Evolutionary conservation across 2,797 vertebrate genomes (phyloP), one percentile per base, ranked within the genome.

Genomic region (Danio jaintianensis): DNA sequence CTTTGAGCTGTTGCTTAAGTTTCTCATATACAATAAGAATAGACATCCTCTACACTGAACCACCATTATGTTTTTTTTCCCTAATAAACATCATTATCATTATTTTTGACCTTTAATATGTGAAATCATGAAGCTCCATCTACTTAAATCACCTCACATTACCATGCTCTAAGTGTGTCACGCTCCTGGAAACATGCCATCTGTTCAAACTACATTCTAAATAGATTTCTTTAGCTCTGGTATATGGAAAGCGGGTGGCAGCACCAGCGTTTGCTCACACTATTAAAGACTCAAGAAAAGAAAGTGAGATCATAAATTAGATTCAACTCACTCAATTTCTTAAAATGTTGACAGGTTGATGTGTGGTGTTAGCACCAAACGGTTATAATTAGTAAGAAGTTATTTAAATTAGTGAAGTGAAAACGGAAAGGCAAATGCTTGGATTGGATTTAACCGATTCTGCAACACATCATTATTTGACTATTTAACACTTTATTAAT

Each of bases 121-220:
- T 45, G 18, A 22, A 58, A 78, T 47, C 50, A 47, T 13, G 36
- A 78, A 64, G 22, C 29, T 47, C 22, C 36, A 68, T 78, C 50
- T 67, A 56, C 42, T 58, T 47, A 67, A 67, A 73, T 56, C 18
- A 11, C 22, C 36, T 71, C 59, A 79, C 43, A 68, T 70, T 10
- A 61, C 38, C 48, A 61, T 61, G 47, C 22, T 68, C 45, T 47
- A 48, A 74, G 56, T 71, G 62, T 66, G 67, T 50, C 55, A 40
- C 72, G 4, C 59, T 36, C 56, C 76, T 55, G 75, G 66, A 87
- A 88, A 87, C 71, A 87, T 58, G 85, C 81, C 89, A 89, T 84
- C 82, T 84, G 78, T 84, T 89, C 67, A 56, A 72, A 87, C 42
- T 58, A 72, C 89, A 84, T 82, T 86, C 59, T 72, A 89, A 87